Percentiles rank a stretch among this genome's conserved stretches.
Evolutionary conservation across 2,797 vertebrate species (phyloP).

Genomic region (Xiphorhynchus erythropygius): DNA sequence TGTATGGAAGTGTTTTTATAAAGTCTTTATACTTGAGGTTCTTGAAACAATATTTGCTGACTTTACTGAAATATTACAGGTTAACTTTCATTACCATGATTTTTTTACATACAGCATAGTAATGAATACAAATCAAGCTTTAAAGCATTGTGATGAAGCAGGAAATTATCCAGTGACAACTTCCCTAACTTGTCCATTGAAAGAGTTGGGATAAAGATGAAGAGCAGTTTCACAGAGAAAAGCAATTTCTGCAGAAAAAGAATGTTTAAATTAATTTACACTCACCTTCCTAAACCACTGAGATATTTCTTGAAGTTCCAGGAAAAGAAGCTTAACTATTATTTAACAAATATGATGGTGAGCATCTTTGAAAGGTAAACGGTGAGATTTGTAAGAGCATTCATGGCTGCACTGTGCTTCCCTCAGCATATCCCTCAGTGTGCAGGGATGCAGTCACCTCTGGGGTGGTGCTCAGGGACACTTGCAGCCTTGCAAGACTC

Average conservation of each 20-base stretch:
- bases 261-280: background rate
- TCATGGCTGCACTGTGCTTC: rapidly evolving
- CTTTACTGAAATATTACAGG: background rate
- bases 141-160: background rate
- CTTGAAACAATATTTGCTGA: slow-evolving; percentile 30
- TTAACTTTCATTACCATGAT: background rate
- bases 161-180: background rate
- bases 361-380: background rate
- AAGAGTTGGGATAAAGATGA: background rate
- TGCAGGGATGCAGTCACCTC: background rate
- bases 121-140: slow-evolving; percentile 15
- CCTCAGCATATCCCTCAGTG: no score
- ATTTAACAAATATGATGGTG: background rate
- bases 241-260: background rate
- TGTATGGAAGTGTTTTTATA: slow-evolving; percentile 24
- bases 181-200: background rate
- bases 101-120: background rate
- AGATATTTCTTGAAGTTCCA: background rate
- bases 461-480: background rate
- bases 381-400: background rate
- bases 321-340: background rate
- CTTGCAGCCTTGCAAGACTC: background rate
- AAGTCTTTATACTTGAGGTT: background rate
- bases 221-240: background rate
- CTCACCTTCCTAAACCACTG: background rate